Evolutionary conservation across 2,888 invertebrate species (phyloP).

Genomic region (Apodemia duryi): DNA sequence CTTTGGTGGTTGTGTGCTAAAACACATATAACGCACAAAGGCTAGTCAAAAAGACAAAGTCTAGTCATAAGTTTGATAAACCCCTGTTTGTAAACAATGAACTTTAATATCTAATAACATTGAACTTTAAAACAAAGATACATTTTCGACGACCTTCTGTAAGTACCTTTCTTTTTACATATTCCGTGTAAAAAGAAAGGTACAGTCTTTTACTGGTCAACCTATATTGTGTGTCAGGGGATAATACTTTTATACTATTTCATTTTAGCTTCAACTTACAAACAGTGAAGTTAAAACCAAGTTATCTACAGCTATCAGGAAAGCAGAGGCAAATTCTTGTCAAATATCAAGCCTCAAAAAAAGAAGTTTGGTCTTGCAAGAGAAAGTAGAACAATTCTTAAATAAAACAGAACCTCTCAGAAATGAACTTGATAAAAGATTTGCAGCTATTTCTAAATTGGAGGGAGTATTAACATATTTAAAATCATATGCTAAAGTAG

Average conservation of each 20-base stretch:
- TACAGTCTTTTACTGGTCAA: too few species aligned
- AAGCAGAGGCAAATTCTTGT: slow-evolving; percentile 78
- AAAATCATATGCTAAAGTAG: slow-evolving; percentile 83
- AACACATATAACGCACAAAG: too few species aligned
- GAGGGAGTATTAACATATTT: slow-evolving; percentile 83
- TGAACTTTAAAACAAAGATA: too few species aligned
- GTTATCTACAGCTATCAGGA: slow-evolving; percentile 81
- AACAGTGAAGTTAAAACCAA: slow-evolving; percentile 82
- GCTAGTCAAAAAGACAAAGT: too few species aligned
- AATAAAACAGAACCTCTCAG: slow-evolving; percentile 60
- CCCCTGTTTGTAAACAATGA: too few species aligned
- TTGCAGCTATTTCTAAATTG: slow-evolving; percentile 72
- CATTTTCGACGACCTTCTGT: too few species aligned
- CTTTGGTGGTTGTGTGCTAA: too few species aligned
- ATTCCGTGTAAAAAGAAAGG: too few species aligned
- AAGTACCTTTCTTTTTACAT: too few species aligned
- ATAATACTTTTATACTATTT: neutral
- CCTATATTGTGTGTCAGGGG: too few species aligned
- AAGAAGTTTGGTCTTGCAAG: slow-evolving; percentile 63
- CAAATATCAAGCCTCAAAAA: slow-evolving; percentile 67
- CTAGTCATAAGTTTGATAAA: too few species aligned
- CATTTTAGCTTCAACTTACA: slow-evolving; percentile 53
- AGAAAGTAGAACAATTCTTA: slow-evolving; percentile 59
- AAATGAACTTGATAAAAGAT: slow-evolving; percentile 60
- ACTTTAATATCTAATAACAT: too few species aligned